A percentile compares a stretch with the other conserved stretches of the same genome.
phyloP scores from a whole-genome alignment of 2,797 vertebrate species.

The Lacerta agilis region DNA sequence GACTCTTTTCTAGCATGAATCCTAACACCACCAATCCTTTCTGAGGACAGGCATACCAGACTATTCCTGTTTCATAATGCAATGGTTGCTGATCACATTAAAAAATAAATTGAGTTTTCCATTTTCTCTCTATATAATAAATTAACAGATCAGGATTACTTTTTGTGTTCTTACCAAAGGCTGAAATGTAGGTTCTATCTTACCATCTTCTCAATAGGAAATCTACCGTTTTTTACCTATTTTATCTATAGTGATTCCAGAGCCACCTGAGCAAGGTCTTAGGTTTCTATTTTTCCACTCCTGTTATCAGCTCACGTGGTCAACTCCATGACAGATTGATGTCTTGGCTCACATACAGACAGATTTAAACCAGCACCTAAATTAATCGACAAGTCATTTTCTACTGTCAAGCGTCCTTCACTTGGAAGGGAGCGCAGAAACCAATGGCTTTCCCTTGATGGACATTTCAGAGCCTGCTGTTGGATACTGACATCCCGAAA shows the following conservation, averaged over 20 bases:
- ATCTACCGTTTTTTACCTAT: neutral
- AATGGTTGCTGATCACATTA: neutral
- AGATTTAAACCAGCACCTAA: conserved; percentile 1
- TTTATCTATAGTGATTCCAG: neutral
- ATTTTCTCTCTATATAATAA: neutral
- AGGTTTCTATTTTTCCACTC: neutral
- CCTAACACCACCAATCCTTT: neutral
- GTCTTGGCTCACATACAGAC: neutral
- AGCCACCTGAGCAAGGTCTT: neutral
- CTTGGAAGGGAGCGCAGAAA: neutral
- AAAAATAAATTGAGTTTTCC: neutral
- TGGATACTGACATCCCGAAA: neutral
- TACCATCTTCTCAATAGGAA: neutral
- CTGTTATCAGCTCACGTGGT: neutral
- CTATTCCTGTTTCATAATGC: neutral
- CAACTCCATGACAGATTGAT: conserved; percentile 9
- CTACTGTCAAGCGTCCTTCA: neutral
- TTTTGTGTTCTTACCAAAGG: neutral
- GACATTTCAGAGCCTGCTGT: neutral
- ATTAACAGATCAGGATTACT: neutral
- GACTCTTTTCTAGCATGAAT: neutral
- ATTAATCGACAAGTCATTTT: conserved; percentile 5
- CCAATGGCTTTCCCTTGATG: neutral
- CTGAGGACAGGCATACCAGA: neutral
- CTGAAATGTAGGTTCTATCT: neutral